Conservation (phyloP, 2,113 vertebrate species). For the Maylandia zebra region DNA sequence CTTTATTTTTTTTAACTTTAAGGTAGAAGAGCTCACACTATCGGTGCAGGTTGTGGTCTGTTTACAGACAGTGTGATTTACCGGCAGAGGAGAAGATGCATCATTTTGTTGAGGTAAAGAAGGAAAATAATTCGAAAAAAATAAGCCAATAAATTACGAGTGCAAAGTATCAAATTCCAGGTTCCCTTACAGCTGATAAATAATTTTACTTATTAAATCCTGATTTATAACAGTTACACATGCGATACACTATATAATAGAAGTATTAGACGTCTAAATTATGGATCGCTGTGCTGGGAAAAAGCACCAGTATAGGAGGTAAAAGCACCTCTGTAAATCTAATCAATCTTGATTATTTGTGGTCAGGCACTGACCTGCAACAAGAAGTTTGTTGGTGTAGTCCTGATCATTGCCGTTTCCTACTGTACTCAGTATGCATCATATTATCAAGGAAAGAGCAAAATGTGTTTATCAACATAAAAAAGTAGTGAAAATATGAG, state of each 20-base stretch:
- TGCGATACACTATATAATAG: not conserved
- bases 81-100: not conserved
- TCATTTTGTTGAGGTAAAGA: not conserved
- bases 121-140: not conserved
- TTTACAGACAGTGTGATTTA: not conserved
- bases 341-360: not conserved
- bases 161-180: not conserved
- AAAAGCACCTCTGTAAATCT: not conserved
- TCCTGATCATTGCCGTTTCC: not conserved
- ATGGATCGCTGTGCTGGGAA: not conserved
- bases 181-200: not conserved
- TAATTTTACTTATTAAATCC: not conserved
- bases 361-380: not conserved
- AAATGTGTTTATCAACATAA: not conserved
- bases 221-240: not conserved
- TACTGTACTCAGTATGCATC: not conserved
- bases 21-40: not conserved
- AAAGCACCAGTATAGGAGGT: not conserved
- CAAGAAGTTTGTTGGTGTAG: not conserved
- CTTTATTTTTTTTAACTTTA: not conserved
- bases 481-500: not conserved
- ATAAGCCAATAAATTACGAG: not conserved
- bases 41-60: not conserved
- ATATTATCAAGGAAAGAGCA: not conserved
- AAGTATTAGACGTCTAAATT: not conserved